Conservation (phyloP, 2,113 vertebrate genomes). For the Paedocypris sp. region DNA sequence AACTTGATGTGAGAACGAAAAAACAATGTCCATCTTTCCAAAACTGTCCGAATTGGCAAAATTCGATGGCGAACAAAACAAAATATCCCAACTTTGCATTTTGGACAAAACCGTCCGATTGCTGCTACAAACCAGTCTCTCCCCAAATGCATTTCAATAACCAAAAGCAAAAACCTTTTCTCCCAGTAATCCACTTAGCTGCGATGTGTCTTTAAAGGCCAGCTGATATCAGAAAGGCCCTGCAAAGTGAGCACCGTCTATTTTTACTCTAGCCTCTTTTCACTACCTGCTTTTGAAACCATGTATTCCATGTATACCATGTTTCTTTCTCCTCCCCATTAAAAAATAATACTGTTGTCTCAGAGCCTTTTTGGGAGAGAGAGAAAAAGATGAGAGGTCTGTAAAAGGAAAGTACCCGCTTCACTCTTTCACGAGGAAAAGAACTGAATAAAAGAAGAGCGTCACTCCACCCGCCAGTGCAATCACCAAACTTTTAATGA, state of each 20-base stretch:
- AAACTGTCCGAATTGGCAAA: too few species aligned
- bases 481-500: constrained; percentile 72
- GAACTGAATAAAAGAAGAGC: constrained; percentile 12
- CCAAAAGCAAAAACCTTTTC: constrained; percentile 18
- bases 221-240: background rate
- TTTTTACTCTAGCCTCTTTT: constrained; percentile 18
- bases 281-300: constrained; percentile 25
- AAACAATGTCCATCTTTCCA: too few species aligned
- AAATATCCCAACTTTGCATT: too few species aligned
- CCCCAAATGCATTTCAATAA: constrained; percentile 11
- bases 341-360: constrained; percentile 40
- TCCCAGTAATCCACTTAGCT: constrained; percentile 12
- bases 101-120: too few species aligned
- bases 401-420: constrained; percentile 22
- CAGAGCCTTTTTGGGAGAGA: constrained; percentile 35
- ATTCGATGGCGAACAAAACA: too few species aligned
- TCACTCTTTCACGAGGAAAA: constrained; percentile 31
- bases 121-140: constrained; percentile 20
- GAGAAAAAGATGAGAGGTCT: constrained; percentile 15
- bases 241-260: background rate
- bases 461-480: constrained; percentile 59
- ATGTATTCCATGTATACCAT: too few species aligned
- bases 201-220: background rate
- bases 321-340: too few species aligned
- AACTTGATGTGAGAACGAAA: too few species aligned